Evolutionary conservation across 2,888 invertebrate genomes (phyloP).

Genomic region (Stegophylla sp.): DNA sequence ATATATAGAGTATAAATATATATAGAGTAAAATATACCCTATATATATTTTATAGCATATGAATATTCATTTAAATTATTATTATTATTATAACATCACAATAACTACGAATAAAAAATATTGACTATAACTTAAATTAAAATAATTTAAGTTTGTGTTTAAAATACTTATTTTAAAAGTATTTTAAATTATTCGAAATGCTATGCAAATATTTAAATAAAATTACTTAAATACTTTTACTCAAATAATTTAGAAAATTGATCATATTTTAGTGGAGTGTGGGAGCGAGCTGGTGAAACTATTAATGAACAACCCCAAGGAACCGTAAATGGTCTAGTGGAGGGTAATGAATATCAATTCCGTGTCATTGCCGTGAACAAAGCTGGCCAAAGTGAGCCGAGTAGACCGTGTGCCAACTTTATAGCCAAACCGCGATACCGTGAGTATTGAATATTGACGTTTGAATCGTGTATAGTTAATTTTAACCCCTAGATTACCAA

Average conservation of each 20-base stretch:
- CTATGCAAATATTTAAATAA: not conserved
- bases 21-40: too few relatives aligned
- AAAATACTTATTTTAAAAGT: too few relatives aligned
- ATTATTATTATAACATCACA: too few relatives aligned
- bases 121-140: too few relatives aligned
- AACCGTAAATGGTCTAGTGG: conserved; percentile 86
- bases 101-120: too few relatives aligned
- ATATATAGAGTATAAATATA: too few relatives aligned
- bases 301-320: conserved; percentile 77
- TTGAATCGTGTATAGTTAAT: too few relatives aligned
- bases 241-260: too few relatives aligned
- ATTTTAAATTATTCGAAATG: too few relatives aligned
- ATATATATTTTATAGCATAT: too few relatives aligned
- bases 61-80: too few relatives aligned
- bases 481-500: too few relatives aligned
- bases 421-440: conserved; percentile 83
- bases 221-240: conserved; percentile 24
- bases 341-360: conserved; percentile 97
- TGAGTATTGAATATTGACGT: conserved; percentile 65
- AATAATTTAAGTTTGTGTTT: not conserved
- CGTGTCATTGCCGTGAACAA: conserved; percentile 93
- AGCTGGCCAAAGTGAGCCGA: conserved; percentile 91
- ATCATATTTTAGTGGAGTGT: conserved; percentile 74
- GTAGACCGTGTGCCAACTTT: conserved; percentile 85
- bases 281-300: conserved; percentile 90